phyloP scores from a whole-genome alignment of 2,888 invertebrate genomes.

The Philaethria dido region DNA sequence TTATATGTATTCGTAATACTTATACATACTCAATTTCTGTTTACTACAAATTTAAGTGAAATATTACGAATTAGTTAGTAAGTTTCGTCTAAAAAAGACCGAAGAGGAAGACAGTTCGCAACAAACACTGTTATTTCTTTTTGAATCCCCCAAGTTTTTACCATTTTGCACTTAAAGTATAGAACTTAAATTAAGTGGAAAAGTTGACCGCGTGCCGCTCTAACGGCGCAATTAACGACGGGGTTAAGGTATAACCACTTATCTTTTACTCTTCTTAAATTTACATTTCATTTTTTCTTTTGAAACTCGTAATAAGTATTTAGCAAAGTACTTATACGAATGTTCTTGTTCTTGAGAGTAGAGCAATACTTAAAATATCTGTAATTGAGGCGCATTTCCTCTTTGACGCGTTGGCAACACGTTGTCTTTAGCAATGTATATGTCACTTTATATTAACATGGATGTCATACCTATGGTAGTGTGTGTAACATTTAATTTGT shows the following conservation, averaged over 20 bases:
- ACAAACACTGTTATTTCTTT: conserved; percentile 83
- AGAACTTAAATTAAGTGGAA: conserved; percentile 82
- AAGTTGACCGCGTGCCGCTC: conserved; percentile 72
- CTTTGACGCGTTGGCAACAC: too few species aligned
- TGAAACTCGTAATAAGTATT: neutral
- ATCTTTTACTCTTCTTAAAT: conserved; percentile 25
- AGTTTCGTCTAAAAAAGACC: conserved; percentile 53
- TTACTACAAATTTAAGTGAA: neutral
- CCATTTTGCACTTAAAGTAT: conserved; percentile 80
- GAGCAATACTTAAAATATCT: too few species aligned
- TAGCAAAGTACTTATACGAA: too few species aligned
- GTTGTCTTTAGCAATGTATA: too few species aligned
- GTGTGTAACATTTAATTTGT: too few species aligned
- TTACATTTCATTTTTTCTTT: neutral
- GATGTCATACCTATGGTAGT: too few species aligned
- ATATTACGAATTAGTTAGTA: neutral
- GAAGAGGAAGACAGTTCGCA: conserved; percentile 69
- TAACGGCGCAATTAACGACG: conserved; percentile 49
- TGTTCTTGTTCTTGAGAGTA: too few species aligned
- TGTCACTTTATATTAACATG: too few species aligned
- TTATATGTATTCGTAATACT: too few species aligned
- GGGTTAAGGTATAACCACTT: conserved; percentile 37
- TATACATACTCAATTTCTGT: too few species aligned
- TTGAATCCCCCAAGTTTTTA: conserved; percentile 75
- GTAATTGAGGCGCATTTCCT: too few species aligned